Evolutionary conservation across 35 echinoderm and acorn worm genomes (phyloP).

Genomic region (Apostichopus japonicus): DNA sequence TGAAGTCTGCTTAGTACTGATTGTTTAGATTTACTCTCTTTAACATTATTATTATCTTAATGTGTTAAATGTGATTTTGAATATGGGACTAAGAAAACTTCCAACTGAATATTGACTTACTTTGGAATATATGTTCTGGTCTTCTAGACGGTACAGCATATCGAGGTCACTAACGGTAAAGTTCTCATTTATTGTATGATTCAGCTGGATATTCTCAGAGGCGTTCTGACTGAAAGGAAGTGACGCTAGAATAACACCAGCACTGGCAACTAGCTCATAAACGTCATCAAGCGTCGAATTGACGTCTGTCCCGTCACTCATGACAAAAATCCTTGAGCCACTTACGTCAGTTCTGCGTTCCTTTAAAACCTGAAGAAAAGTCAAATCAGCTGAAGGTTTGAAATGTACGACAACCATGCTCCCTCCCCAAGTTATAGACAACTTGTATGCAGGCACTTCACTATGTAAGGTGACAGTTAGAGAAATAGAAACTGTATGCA

Average conservation of each 20-base stretch:
- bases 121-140: background rate
- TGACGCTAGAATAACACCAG: background rate
- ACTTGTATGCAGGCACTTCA: no score
- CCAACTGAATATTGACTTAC: background rate
- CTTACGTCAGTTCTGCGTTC: background rate
- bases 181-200: constrained; percentile 19
- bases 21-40: no score
- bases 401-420: no score
- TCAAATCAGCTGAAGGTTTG: no score
- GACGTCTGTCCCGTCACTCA: constrained; percentile 30
- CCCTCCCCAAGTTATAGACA: no score
- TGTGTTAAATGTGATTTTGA: no score
- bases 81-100: no score
- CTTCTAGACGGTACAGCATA: background rate
- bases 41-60: no score
- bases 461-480: no score
- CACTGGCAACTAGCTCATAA: background rate
- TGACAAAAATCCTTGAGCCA: background rate
- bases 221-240: background rate
- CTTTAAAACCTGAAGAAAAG: background rate
- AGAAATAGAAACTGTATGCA: no score
- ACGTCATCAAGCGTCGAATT: constrained; percentile 4
- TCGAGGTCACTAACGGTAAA: background rate
- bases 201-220: constrained; percentile 24
- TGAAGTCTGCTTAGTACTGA: no score